A percentile compares a stretch with the other conserved stretches of the same genome.
phyloP scores from a whole-genome alignment of 2,888 invertebrate species.

The Rugalucina vietnamica region DNA sequence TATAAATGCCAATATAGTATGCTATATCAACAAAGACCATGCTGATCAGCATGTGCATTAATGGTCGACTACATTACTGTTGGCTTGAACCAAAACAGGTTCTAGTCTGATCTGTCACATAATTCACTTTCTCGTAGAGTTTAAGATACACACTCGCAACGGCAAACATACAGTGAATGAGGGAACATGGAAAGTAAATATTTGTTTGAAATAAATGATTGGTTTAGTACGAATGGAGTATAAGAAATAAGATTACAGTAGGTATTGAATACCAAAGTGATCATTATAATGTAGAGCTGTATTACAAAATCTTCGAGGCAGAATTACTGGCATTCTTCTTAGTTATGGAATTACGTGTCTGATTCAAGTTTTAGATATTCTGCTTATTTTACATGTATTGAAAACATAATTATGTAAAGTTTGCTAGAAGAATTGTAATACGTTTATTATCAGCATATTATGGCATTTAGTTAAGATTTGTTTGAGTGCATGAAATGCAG shows the following conservation, averaged over 20 bases:
- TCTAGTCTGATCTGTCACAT: too few species aligned
- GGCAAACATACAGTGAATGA: not conserved
- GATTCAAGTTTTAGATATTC: not conserved
- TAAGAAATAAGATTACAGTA: not conserved
- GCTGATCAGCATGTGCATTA: too few species aligned
- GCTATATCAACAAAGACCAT: too few species aligned
- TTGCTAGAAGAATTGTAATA: not conserved
- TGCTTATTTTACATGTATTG: not conserved
- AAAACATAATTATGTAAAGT: too few species aligned
- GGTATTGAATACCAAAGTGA: not conserved
- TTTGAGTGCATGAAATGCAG: not conserved
- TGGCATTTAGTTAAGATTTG: not conserved
- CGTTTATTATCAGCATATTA: not conserved
- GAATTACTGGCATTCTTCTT: not conserved
- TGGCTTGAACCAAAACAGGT: too few species aligned
- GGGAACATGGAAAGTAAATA: conserved; percentile 8
- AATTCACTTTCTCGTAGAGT: not conserved
- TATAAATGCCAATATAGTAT: too few species aligned
- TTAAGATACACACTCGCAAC: not conserved
- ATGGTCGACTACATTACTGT: too few species aligned
- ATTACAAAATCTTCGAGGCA: not conserved
- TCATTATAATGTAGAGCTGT: not conserved
- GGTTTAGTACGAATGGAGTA: not conserved
- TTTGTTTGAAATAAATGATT: not conserved
- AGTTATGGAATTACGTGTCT: not conserved